A percentile compares a stretch with the other conserved stretches of the same genome.
phyloP scores from a whole-genome alignment of 2,797 vertebrate species.

The Muscicapa striata region DNA sequence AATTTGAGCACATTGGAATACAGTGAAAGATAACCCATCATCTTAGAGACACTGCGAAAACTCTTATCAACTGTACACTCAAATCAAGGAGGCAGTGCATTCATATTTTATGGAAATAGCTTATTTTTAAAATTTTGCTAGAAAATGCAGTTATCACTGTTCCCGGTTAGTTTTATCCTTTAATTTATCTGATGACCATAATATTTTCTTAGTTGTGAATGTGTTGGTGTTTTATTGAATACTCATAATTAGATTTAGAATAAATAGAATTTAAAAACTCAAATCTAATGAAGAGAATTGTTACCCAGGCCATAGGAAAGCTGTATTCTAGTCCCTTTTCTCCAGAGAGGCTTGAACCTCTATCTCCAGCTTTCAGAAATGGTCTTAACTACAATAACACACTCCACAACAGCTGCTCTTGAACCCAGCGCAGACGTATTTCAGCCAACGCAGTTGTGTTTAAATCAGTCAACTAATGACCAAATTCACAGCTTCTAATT shows the following conservation, averaged over 20 bases:
- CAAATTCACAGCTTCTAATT: constrained; percentile 47
- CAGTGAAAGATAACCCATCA: background rate
- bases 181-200: background rate
- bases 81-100: background rate
- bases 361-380: background rate
- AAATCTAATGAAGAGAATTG: background rate
- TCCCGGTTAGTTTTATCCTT: background rate
- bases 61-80: background rate
- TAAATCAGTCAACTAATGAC: constrained; percentile 22
- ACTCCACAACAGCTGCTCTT: background rate
- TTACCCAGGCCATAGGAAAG: background rate
- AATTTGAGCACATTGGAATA: background rate
- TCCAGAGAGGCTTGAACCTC: background rate
- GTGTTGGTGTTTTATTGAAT: background rate
- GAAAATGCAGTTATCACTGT: background rate
- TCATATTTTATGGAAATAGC: background rate
- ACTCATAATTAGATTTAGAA: background rate
- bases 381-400: background rate
- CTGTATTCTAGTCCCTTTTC: background rate
- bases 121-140: background rate
- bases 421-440: background rate
- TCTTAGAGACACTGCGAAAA: background rate
- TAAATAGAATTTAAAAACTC: background rate
- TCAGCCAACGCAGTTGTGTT: constrained; percentile 18
- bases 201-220: background rate